Percentiles rank a stretch among this genome's conserved stretches.
phyloP scores from a whole-genome alignment of 2,113 vertebrate genomes.

The Psophia crepitans region DNA sequence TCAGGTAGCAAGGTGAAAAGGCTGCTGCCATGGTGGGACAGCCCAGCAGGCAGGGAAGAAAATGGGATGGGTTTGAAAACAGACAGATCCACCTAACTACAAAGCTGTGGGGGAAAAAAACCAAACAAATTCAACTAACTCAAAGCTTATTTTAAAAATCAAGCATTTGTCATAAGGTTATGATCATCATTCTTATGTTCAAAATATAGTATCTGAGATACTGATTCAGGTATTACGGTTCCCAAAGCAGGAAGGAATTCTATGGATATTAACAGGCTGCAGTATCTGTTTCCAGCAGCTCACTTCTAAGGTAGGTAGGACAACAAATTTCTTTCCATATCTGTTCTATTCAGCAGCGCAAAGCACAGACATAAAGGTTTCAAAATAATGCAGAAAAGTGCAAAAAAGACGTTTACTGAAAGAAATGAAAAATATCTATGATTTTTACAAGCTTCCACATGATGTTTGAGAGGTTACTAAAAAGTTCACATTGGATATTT shows the following conservation, averaged over 20 bases:
- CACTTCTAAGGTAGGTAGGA: background rate
- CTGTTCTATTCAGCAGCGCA: background rate
- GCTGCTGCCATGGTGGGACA: background rate
- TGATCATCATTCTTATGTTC: background rate
- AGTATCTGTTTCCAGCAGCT: background rate
- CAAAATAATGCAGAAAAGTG: background rate
- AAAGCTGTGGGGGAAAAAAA: background rate
- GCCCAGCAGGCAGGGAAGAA: background rate
- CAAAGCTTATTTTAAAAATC: background rate
- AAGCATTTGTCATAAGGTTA: background rate
- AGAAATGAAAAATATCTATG: background rate
- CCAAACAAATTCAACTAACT: background rate
- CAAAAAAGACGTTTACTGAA: background rate
- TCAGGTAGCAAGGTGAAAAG: background rate
- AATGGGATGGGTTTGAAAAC: background rate
- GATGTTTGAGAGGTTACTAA: background rate
- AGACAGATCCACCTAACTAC: background rate
- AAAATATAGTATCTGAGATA: background rate
- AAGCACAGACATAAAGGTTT: background rate
- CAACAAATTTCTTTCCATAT: background rate
- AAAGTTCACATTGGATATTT: conserved; percentile 9
- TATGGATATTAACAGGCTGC: background rate
- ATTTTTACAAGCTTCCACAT: background rate
- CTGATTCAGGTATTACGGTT: background rate
- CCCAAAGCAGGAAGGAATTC: background rate